Evolutionary conservation across 2,888 invertebrate genomes (phyloP), one percentile per base, ranked within the genome.

Genomic region (Mimumesa dahlbomi): DNA sequence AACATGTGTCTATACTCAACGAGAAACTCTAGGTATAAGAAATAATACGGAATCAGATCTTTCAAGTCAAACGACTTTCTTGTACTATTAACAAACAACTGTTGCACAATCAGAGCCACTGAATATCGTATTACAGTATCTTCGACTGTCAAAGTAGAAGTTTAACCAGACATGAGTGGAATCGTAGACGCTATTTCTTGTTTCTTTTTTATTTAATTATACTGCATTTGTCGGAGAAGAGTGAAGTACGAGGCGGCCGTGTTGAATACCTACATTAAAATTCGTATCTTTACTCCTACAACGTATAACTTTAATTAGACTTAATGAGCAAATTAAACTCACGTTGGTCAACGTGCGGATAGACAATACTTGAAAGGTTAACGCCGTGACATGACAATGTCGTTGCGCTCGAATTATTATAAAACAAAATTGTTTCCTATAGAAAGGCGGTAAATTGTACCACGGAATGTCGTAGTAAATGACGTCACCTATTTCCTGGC

Each of bases 231-330:
- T 38, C 67, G 54, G 7, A 81, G 21, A 5, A 80, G 53, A 14
- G 78, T 53, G 16, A 80, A 73, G 43, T 77, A 81, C 9, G 78
- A 81, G 11, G 53, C 72, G 11, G 78, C 78, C 13, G 73, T 73
- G 22, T 74, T 76, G 46, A 76, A 78, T 7, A 78, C 71, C 79
- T 76, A 46, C 16, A 59, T 70, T 11, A 14, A 61, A 40, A 14
- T 16, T n/a, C n/a, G n/a, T n/a, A n/a, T n/a, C n/a, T n/a, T n/a
- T n/a, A n/a, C n/a, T n/a, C n/a, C n/a, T 31, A 2, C 29, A 2
- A 21, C 13, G 6, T n/a, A 2, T 46, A 22, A 22, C 11, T 9
- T 22, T 2, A n/a, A n/a, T n/a, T n/a, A n/a, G n/a, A n/a, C 9
- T 2, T 29, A 29, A 29, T 2, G 1, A 29, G 9, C 29, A 2